phyloP scores from a whole-genome alignment of 53 echinoderm and acorn worm genomes.

The Antedon mediterranea region DNA sequence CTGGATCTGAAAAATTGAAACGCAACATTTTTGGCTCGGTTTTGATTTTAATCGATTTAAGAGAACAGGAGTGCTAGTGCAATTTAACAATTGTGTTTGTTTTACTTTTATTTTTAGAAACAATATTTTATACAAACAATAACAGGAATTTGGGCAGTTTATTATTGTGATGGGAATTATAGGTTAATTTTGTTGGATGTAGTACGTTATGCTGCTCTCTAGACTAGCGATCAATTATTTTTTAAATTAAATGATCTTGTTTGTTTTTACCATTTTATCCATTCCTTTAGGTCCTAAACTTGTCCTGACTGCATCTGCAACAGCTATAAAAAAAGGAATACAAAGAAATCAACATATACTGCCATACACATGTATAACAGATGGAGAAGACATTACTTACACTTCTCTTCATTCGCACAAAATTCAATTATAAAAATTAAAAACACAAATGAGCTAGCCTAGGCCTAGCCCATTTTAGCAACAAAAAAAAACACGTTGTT shows the following conservation, averaged over 20 bases:
- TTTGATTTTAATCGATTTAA: no score
- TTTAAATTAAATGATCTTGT: neutral
- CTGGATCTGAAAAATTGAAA: conserved; percentile 72
- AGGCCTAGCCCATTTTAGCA: no score
- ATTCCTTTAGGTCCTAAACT: conserved; percentile 89
- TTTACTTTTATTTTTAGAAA: no score
- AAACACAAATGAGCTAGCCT: no score
- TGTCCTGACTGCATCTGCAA: conserved; percentile 83
- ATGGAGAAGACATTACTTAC: neutral
- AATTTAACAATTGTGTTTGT: no score
- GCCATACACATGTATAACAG: neutral
- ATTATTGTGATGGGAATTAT: neutral
- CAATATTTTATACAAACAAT: no score
- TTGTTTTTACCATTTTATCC: conserved; percentile 99
- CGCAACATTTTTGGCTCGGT: no score
- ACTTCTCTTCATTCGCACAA: neutral
- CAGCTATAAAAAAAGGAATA: conserved; percentile 39
- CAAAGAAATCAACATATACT: neutral
- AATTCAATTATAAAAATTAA: no score
- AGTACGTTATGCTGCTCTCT: neutral
- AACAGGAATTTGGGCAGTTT: no score
- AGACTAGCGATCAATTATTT: neutral
- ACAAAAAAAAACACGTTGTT: no score
- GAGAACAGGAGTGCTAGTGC: no score
- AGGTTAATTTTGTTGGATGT: neutral